Conservation (phyloP, 2,113 vertebrate species). For the Petrocephalus microphthalmus region DNA sequence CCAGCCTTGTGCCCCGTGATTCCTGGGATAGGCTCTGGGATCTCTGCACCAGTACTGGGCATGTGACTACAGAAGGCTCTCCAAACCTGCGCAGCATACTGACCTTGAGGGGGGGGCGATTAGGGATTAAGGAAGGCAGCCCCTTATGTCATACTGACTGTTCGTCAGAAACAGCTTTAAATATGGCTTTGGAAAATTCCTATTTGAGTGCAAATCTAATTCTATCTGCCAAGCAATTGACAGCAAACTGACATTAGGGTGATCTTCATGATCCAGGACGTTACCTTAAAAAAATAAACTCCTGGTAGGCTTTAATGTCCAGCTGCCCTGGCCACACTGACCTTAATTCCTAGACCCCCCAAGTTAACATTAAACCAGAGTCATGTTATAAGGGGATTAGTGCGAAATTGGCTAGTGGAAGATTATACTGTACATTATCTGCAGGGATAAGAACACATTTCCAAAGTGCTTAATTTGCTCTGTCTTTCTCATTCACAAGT, state of each 20-base stretch:
- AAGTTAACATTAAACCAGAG: conserved; percentile 32
- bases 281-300: neutral
- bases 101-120: neutral
- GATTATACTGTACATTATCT: conserved; percentile 45
- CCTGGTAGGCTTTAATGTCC: neutral
- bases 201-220: neutral
- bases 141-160: neutral
- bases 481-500: conserved; percentile 25
- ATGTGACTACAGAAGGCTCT: neutral
- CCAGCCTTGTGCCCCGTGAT: neutral
- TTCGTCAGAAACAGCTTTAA: neutral
- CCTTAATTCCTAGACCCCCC: conserved; percentile 23
- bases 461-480: conserved; percentile 42
- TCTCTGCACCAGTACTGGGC: neutral
- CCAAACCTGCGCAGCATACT: neutral
- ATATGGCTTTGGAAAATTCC: neutral
- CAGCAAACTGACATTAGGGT: neutral
- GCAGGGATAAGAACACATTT: conserved; percentile 31
- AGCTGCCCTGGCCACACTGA: neutral
- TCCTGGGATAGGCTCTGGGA: neutral
- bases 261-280: neutral
- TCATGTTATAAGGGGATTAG: conserved; percentile 43
- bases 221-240: neutral
- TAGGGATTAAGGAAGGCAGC: neutral
- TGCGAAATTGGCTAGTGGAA: conserved; percentile 23